phyloP scores from a whole-genome alignment of 2,888 invertebrate genomes.

The Cloeon dipterum region DNA sequence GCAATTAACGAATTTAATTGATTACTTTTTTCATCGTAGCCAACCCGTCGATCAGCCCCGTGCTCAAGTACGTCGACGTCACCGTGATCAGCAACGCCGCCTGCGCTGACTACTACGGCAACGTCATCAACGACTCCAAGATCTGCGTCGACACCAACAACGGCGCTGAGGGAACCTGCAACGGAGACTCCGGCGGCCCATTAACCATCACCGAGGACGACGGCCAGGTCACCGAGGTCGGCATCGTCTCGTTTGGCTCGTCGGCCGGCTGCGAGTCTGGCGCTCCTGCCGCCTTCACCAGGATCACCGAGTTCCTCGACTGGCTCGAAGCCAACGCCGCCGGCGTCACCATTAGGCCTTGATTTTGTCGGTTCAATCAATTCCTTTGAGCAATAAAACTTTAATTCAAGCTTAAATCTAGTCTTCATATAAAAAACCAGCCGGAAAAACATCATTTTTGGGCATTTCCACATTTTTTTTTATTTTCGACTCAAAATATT shows the following conservation, averaged over 20 bases:
- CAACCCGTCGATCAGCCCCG: constrained; percentile 4
- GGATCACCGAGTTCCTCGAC: constrained; percentile 15
- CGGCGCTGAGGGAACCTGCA: constrained; percentile 14
- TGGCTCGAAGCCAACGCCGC: too few relatives aligned
- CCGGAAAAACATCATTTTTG: too few relatives aligned
- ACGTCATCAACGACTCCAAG: constrained; percentile 12
- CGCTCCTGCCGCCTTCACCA: constrained; percentile 18
- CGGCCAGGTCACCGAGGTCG: constrained; percentile 11
- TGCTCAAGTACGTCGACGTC: constrained; percentile 12
- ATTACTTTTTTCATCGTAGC: constrained; percentile 5
- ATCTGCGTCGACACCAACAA: too few relatives aligned
- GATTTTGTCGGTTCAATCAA: too few relatives aligned
- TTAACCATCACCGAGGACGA: constrained; percentile 13
- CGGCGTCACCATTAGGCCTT: too few relatives aligned
- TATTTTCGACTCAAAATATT: too few relatives aligned
- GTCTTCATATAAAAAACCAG: too few relatives aligned
- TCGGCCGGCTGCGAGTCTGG: too few relatives aligned
- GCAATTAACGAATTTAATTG: too few relatives aligned
- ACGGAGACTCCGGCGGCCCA: constrained; percentile 12
- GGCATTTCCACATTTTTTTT: too few relatives aligned
- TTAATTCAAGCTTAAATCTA: too few relatives aligned
- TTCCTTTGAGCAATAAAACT: too few relatives aligned
- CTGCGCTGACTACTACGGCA: constrained; percentile 12
- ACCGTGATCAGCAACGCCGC: constrained; percentile 15
- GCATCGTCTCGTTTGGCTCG: constrained; percentile 16